phyloP scores from a whole-genome alignment of 2,113 vertebrate species.

The Malurus alboscapulatus region DNA sequence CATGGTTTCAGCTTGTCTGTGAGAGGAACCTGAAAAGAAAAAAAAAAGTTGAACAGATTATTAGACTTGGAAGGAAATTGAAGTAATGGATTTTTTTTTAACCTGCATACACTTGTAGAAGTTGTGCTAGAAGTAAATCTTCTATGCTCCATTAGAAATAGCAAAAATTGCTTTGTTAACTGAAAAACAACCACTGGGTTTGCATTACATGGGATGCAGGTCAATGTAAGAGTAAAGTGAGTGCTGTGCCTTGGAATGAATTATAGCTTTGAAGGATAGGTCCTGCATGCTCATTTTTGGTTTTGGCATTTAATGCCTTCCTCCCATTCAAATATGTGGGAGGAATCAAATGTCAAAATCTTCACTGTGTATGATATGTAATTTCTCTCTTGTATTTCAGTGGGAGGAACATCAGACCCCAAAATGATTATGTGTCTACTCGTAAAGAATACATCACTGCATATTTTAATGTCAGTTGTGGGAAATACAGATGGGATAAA shows the following conservation, averaged over 20 bases:
- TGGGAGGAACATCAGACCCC: conserved; percentile 44
- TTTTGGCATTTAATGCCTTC: conserved; percentile 58
- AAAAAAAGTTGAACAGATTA: neutral
- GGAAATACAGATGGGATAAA: conserved; percentile 14
- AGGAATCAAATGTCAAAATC: conserved; percentile 56
- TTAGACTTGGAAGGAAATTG: neutral
- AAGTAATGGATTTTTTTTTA: neutral
- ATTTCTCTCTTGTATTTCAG: conserved; percentile 55
- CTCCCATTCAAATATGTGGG: conserved; percentile 42
- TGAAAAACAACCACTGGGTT: neutral
- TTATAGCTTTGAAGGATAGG: conserved; percentile 5
- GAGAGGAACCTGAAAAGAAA: neutral
- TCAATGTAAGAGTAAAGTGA: neutral
- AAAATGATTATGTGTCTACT: conserved; percentile 51
- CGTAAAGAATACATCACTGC: conserved; percentile 12
- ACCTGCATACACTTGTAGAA: neutral
- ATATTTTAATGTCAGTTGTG: conserved; percentile 47
- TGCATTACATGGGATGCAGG: neutral
- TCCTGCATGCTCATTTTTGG: conserved; percentile 32
- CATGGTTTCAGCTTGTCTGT: neutral
- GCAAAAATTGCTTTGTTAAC: neutral
- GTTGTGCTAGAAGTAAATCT: neutral
- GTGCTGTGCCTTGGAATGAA: conserved; percentile 17
- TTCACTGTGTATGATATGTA: conserved; percentile 36
- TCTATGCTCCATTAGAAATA: neutral